These are phyloP conservation scores for Watsonalla binaria DNA, from an alignment of 2,888 invertebrate species.

Conservation along the genomic window DNA sequence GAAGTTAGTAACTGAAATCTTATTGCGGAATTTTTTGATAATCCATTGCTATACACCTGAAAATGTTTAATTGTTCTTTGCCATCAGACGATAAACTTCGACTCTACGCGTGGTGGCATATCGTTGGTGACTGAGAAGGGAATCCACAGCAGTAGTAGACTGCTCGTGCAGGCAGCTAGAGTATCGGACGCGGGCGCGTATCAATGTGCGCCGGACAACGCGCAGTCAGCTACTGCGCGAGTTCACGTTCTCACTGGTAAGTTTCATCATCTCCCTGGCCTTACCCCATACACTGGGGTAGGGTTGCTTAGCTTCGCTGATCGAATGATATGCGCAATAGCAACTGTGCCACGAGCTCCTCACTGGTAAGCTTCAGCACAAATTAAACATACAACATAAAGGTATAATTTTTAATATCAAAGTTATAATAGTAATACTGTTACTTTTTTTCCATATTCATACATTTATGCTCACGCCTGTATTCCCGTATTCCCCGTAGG, in stretches of 20 bases:
- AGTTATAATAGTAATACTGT: too few species aligned
- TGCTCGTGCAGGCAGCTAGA: slow-evolving; percentile 89
- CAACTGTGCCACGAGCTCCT: slow-evolving; percentile 90
- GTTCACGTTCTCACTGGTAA: slow-evolving; percentile 94
- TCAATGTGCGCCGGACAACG: slow-evolving; percentile 91
- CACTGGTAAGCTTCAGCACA: slow-evolving; percentile 90
- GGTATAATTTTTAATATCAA: too few species aligned
- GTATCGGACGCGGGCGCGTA: slow-evolving; percentile 89
- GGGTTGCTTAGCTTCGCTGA: too few species aligned
- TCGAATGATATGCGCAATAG: too few species aligned
- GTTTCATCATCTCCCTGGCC: too few species aligned
- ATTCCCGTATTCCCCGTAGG: too few species aligned
- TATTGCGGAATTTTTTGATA: too few species aligned
- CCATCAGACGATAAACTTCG: slow-evolving; percentile 90
- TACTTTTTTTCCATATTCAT: too few species aligned
- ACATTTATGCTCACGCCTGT: too few species aligned
- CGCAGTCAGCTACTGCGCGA: slow-evolving; percentile 86
- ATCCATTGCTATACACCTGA: background rate
- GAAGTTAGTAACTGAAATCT: too few species aligned
- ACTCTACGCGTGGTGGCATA: slow-evolving; percentile 92
- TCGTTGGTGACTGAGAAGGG: slow-evolving; percentile 93
- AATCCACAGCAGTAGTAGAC: slow-evolving; percentile 87
- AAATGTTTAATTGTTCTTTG: slow-evolving; percentile 6
- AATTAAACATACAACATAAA: too few species aligned
- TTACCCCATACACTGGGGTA: too few species aligned